phyloP scores from a whole-genome alignment of 2,888 invertebrate genomes.

The Selenia dentaria region DNA sequence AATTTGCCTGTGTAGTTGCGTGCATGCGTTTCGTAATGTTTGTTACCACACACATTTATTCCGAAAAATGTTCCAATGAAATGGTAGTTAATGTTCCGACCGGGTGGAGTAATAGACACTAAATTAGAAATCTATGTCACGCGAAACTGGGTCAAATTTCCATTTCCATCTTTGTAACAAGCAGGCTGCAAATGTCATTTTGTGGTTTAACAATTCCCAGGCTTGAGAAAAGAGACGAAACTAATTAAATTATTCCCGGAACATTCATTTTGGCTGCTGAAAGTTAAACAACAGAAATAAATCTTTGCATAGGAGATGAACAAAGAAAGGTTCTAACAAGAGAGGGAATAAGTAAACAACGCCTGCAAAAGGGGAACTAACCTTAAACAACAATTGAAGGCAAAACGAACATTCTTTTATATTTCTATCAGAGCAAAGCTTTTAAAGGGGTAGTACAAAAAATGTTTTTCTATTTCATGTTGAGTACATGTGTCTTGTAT shows the following conservation, averaged over 20 bases:
- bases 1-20: too few species aligned
- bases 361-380: conserved; percentile 12
- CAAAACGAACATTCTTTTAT: background rate
- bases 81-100: too few species aligned
- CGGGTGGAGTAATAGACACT: too few species aligned
- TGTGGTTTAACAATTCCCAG: conserved; percentile 20
- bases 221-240: conserved; percentile 6
- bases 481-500: too few species aligned
- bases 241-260: conserved; percentile 28
- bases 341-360: conserved; percentile 21
- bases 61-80: too few species aligned
- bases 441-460: too few species aligned
- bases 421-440: too few species aligned
- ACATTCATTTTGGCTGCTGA: conserved; percentile 17
- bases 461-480: too few species aligned
- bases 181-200: conserved; percentile 18
- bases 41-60: too few species aligned
- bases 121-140: conserved; percentile 9
- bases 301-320: conserved; percentile 35
- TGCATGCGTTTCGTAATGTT: too few species aligned
- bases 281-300: conserved; percentile 30
- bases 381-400: conserved; percentile 5
- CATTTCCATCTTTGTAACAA: conserved; percentile 7
- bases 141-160: conserved; percentile 16
- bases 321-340: conserved; percentile 29